Percentiles rank a stretch among this genome's conserved stretches.
Conservation (phyloP, 2,888 invertebrate species). For the Drosophila subquinaria region DNA sequence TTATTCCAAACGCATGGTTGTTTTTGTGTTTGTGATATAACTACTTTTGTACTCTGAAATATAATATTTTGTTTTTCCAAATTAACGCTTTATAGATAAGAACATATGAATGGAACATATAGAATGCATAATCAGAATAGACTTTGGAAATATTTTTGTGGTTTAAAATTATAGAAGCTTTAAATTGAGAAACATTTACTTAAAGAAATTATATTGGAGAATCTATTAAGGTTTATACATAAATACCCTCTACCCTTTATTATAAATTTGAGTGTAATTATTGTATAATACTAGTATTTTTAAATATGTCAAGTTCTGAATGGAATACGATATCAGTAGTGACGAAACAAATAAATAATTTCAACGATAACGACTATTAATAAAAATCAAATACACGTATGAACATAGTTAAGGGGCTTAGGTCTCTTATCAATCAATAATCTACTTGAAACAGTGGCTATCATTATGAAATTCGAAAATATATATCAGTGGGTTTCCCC, state of each 20-base stretch:
- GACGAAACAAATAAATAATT: background rate
- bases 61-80: background rate
- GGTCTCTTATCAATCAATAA: constrained; percentile 22
- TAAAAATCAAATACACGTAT: background rate
- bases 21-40: background rate
- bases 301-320: background rate
- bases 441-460: background rate
- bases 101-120: too few relatives aligned
- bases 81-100: too few relatives aligned
- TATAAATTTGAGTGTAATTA: background rate
- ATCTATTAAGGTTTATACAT: background rate
- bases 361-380: background rate
- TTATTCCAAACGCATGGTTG: background rate
- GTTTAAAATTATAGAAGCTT: too few relatives aligned
- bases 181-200: too few relatives aligned
- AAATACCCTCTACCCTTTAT: too few relatives aligned
- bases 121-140: too few relatives aligned
- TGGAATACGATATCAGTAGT: background rate
- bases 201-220: background rate
- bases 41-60: background rate
- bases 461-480: constrained; percentile 40
- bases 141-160: too few relatives aligned
- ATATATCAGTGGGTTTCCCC: constrained; percentile 2
- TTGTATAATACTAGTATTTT: too few relatives aligned
- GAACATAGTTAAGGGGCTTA: background rate